Evolutionary conservation across 2,113 vertebrate genomes (phyloP), one percentile per base, ranked within the genome.

Genomic region (Alligator mississippiensis): DNA sequence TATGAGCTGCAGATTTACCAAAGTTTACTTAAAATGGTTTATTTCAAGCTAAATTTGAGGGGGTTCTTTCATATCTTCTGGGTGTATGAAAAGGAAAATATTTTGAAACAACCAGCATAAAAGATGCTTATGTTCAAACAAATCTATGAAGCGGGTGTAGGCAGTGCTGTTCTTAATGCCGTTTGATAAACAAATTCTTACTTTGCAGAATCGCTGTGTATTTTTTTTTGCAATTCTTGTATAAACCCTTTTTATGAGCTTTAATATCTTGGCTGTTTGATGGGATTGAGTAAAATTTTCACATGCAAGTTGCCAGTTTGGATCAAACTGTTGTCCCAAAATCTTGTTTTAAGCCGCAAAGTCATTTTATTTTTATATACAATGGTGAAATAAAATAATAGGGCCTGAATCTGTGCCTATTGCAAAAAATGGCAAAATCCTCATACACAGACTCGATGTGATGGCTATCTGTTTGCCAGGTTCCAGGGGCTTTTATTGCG

Each of bases 1-100:
- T 95, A 95, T 93, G 90, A 81, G 95, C 91, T 94, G 92, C 93
- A 16, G 34, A 47, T 89, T 95, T 95, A 97, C 96, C 96, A 95
- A 96, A 96, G 93, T 77, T 92, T 93, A 92, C 95, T 94, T 94
- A n/a, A 87, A 63, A 76, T 24, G 57, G 12, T 18, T 68, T 30
- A 47, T 18, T 80, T 55, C 11, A 78, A 80, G 25, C 47, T 47
- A 19, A 81, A 91, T 95, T 94, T 94, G 93, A 96, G 94, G 90
- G 74, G 87, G 34, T 60, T 63, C 93, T 97, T 95, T 91, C 90
- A 92, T 91, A 89, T 90, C 94, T 95, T 96, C 89, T 88, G 88
- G 4, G 87, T 84, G 80, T 74, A 84, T 88, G 91, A 93, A 89
- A 92, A 95, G 92, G 93, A 92, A 94, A 89, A 92, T 63, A 57